Percentiles rank a stretch among this genome's conserved stretches.
phyloP scores from a whole-genome alignment of 2,113 vertebrate genomes.

The Solea solea region DNA sequence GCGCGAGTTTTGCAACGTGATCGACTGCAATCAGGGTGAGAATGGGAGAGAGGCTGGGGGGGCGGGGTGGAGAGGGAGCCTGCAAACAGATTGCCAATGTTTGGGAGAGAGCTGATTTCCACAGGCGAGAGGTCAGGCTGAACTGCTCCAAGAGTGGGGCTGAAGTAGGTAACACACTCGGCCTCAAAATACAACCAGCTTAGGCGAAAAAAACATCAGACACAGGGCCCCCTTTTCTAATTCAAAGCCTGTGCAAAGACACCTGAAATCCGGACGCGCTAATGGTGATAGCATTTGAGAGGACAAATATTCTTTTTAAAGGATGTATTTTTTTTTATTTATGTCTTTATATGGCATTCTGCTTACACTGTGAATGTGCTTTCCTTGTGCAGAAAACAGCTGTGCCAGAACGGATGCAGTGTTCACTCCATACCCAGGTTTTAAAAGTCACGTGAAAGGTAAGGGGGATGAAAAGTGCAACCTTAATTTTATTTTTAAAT shows the following conservation, averaged over 20 bases:
- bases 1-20: slow-evolving; percentile 99
- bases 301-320: slow-evolving; percentile 10
- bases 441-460: slow-evolving; percentile 99
- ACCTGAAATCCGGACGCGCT: slow-evolving; percentile 48
- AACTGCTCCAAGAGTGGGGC: slow-evolving; percentile 68
- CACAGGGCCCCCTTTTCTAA: slow-evolving; percentile 43
- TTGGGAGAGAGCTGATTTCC: slow-evolving; percentile 84
- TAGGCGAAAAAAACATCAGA: slow-evolving; percentile 59
- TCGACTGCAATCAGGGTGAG: slow-evolving; percentile 99
- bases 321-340: background rate
- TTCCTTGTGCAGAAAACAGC: slow-evolving; percentile 89
- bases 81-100: slow-evolving; percentile 82
- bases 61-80: slow-evolving; percentile 70
- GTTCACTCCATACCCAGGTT: slow-evolving; percentile 97
- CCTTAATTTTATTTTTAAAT: slow-evolving; percentile 4
- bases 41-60: slow-evolving; percentile 63
- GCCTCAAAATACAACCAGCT: slow-evolving; percentile 69
- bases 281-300: slow-evolving; percentile 26
- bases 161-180: slow-evolving; percentile 75
- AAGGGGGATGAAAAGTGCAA: slow-evolving; percentile 24
- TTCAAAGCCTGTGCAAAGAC: slow-evolving; percentile 49
- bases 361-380: slow-evolving; percentile 15
- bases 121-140: slow-evolving; percentile 78
- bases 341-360: slow-evolving; percentile 25
- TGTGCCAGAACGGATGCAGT: slow-evolving; percentile 98